Percentiles rank a stretch among this genome's conserved stretches.
These are phyloP conservation scores for Tachycineta bicolor DNA, from an alignment of 2,113 vertebrate species.

Conservation along the genomic window DNA sequence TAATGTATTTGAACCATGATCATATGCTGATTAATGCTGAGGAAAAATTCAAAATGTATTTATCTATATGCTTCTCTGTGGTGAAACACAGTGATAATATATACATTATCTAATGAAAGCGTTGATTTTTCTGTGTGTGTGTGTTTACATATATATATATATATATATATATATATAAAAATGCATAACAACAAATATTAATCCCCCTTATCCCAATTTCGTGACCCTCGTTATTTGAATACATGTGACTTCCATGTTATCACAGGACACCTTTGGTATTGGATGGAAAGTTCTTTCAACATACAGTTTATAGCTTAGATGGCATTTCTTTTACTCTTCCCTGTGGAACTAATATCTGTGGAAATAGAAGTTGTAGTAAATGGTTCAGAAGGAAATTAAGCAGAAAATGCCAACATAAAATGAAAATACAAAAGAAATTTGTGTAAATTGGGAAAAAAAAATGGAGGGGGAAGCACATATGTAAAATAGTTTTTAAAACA, in stretches of 20 bases:
- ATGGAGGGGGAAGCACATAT: accelerated
- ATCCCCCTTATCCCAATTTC: background rate
- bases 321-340: conserved; percentile 35
- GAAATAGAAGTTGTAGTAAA: background rate
- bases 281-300: background rate
- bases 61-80: background rate
- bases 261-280: background rate
- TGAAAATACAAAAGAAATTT: background rate
- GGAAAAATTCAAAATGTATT: background rate
- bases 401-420: background rate
- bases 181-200: background rate
- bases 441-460: background rate
- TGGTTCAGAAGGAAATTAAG: conserved; percentile 11
- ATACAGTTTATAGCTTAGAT: background rate
- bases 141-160: background rate
- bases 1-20: background rate
- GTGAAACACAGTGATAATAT: background rate
- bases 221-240: background rate
- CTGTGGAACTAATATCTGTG: conserved; percentile 2
- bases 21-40: background rate
- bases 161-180: background rate
- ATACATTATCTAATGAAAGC: background rate
- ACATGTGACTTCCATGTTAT: background rate
- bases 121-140: background rate
- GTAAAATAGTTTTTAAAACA: background rate